Evolutionary conservation across 2,888 invertebrate species (phyloP).

Genomic region (Monochamus alternatus): DNA sequence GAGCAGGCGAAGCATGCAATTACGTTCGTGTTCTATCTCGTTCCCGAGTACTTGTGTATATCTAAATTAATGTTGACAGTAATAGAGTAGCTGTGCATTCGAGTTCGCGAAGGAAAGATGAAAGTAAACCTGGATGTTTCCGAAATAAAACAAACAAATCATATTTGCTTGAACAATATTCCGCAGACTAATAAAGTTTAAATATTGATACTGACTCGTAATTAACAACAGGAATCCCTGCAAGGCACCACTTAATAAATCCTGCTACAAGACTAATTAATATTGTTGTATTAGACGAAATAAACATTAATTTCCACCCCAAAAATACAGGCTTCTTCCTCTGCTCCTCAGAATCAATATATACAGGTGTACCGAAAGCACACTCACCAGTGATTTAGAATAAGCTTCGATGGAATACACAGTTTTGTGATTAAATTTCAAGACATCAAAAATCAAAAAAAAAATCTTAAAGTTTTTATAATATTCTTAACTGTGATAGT

Average conservation of each 20-base stretch:
- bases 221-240: slow-evolving; percentile 16
- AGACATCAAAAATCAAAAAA: too few species aligned
- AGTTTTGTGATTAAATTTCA: too few species aligned
- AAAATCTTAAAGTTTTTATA: too few species aligned
- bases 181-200: slow-evolving; percentile 35
- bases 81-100: slow-evolving; percentile 54
- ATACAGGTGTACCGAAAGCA: neutral
- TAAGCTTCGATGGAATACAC: too few species aligned
- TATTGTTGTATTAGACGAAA: slow-evolving; percentile 4
- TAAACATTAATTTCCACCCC: slow-evolving; percentile 8
- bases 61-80: slow-evolving; percentile 63
- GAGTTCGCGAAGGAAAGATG: slow-evolving; percentile 33
- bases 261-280: neutral
- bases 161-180: slow-evolving; percentile 34
- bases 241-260: slow-evolving; percentile 1
- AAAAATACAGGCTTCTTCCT: neutral
- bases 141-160: slow-evolving; percentile 38
- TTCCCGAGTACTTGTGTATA: slow-evolving; percentile 56
- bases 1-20: slow-evolving; percentile 58
- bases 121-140: slow-evolving; percentile 33
- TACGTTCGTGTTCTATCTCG: slow-evolving; percentile 60
- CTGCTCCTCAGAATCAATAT: neutral
- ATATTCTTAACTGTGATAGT: too few species aligned
- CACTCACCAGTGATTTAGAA: too few species aligned
- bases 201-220: slow-evolving; percentile 33